Evolutionary conservation across 2,797 vertebrate species (phyloP), one percentile per base, ranked within the genome.

Genomic region (Sebastes baramenuke): DNA sequence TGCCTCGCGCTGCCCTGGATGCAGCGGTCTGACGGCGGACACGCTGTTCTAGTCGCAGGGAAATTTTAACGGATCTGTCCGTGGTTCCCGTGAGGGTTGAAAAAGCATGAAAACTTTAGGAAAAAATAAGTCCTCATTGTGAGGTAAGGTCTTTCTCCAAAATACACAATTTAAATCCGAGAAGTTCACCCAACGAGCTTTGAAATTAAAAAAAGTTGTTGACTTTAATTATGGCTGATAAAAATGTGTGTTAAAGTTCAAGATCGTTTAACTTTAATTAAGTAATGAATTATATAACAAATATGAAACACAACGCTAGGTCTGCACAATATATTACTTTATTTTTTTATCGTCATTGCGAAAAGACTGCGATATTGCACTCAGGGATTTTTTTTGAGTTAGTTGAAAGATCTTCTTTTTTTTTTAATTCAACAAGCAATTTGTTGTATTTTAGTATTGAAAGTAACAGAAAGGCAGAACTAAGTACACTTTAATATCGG

Each of bases 1-100:
- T 95, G 94, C 83, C 69, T 62, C 24, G 49, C n/a, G 56, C 38
- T 79, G 86, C 68, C 89, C 85, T 83, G 59, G 75, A 82, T 72
- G 71, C 71, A 82, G 78, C 62, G 58, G 64, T 64, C 76, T 67
- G 72, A 79, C 29, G 5, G 36, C 20, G 13, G 14, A n/a, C 29
- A 9, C 4, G 2, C 6, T 42, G 30, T 25, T 83, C 76, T 52
- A 60, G 49, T 65, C 62, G 25, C 30, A 74, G 52, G 24, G 14
- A 76, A 10, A 56, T 30, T 30, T 67, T 11, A 66, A 67, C 30
- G 38, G 2, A 12, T 6, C 6, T 29, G 29, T 49, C 25, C 5
- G 24, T 42, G 49, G 32, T 34, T 61, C 25, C 46, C 8, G 8
- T 10, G 16, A 36, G 32, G 8, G 22, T 66, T 70, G 5, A 56